These are phyloP conservation scores for Conomelus anceps DNA, from an alignment of 2,888 invertebrate species.

Conservation along the genomic window DNA sequence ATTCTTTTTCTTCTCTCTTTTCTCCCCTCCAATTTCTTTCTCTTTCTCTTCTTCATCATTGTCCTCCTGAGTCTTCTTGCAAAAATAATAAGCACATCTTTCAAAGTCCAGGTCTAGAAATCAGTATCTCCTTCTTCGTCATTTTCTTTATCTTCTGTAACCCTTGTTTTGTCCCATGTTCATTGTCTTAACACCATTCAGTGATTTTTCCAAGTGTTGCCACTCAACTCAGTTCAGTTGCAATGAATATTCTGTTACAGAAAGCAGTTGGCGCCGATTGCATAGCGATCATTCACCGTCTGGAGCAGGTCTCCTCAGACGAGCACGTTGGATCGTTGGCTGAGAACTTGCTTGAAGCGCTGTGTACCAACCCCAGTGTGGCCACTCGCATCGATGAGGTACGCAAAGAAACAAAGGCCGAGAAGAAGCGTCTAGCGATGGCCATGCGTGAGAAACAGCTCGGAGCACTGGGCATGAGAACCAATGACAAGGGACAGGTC, in stretches of 20 bases:
- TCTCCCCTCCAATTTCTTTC: no score
- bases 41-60: no score
- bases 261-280: slow-evolving; percentile 80
- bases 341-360: slow-evolving; percentile 86
- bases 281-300: slow-evolving; percentile 89
- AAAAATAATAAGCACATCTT: no score
- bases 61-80: no score
- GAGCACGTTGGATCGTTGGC: slow-evolving; percentile 95
- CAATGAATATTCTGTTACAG: slow-evolving; percentile 41
- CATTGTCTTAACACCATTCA: not conserved
- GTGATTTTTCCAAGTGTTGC: not conserved
- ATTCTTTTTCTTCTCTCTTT: no score
- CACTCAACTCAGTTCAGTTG: not conserved
- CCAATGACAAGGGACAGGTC: slow-evolving; percentile 95
- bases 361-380: slow-evolving; percentile 70
- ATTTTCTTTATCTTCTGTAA: no score
- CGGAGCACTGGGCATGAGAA: slow-evolving; percentile 88
- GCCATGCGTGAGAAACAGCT: slow-evolving; percentile 94
- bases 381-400: slow-evolving; percentile 86
- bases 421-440: slow-evolving; percentile 97
- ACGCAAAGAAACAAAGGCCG: slow-evolving; percentile 86
- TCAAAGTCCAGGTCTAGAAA: no score
- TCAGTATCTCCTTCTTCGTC: no score
- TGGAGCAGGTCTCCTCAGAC: slow-evolving; percentile 96
- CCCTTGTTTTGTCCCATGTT: no score